Base-by-base conservation (phyloP, 2,113 vertebrate genomes). In the Narcine bancroftii region DNA sequence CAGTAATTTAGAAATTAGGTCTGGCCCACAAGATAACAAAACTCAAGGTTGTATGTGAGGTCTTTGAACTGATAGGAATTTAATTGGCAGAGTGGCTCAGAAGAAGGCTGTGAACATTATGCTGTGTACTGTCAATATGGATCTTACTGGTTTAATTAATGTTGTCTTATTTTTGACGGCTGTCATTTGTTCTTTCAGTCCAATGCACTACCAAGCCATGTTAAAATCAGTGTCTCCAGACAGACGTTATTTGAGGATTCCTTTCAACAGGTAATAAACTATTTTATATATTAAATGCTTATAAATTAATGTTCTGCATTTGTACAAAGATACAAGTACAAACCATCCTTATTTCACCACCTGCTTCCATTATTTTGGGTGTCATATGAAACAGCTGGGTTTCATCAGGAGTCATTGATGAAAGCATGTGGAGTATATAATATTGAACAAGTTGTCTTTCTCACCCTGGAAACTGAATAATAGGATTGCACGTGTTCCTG, bases 241-340 rank as follows among this genome's bases (percentile, higher is more conserved):
- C 98, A 99, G 95, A 99, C 98, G 0, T 96, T 99, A 93, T 99
- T 99, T 11, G 99, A 99, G 93, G 99, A 99, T 92, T 99, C 99
- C 0, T 99, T 99, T 93, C 98, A 99, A 93, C 98, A 99, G 98
- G 98, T 99, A 94, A 94, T 94, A 93, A 87, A 79, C 33, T 19
- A 33, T 53, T 73, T 92, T 47, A 87, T 36, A 19, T 60, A 6
- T 19, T 42, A 85, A n/a, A 63, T 36, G 53, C 33, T 87, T 6
- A n/a, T 60, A 7, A 21, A 60, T 56, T 73, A 24, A 11, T 42
- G 60, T 33, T 83, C 0, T 36, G 36, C 17, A 60, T 63, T 63
- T 60, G n/a, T 87, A n/a, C 81, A 63, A 7, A 63, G 81, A 42
- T 87, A 56, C 56, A 36, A 87, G 81, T 1, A 6, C 60, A 36